These are phyloP conservation scores for Apamea monoglypha DNA, from an alignment of 2,888 invertebrate species.

Conservation along the genomic window DNA sequence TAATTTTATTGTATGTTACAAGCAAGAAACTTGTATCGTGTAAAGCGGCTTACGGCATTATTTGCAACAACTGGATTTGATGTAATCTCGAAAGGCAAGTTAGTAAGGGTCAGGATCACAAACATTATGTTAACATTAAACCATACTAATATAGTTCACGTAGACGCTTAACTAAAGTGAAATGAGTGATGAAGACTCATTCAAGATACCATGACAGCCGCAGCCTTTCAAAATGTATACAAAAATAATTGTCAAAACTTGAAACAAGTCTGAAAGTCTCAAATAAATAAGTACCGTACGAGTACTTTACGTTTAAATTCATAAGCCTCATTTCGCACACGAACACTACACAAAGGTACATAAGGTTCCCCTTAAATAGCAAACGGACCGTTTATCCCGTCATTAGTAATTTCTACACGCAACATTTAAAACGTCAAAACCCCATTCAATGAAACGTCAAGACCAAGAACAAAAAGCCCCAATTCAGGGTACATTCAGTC, in stretches of 20 bases:
- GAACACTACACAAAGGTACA: neutral
- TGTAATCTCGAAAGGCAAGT: neutral
- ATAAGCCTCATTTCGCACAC: neutral
- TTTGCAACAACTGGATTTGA: neutral
- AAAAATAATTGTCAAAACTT: slow-evolving; percentile 10
- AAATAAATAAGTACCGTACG: slow-evolving; percentile 7
- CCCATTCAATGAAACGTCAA: slow-evolving; percentile 28
- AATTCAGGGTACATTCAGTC: slow-evolving; percentile 41
- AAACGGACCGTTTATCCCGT: neutral
- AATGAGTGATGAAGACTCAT: too few species aligned
- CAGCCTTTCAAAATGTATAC: neutral
- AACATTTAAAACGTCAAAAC: slow-evolving; percentile 24
- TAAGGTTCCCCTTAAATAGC: neutral
- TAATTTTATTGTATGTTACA: neutral
- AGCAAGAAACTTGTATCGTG: neutral
- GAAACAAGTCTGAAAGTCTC: slow-evolving; percentile 18
- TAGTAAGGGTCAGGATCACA: neutral
- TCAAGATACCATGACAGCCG: neutral
- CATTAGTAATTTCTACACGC: slow-evolving; percentile 15
- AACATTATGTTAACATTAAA: too few species aligned
- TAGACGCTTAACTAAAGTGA: too few species aligned
- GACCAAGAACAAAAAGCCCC: slow-evolving; percentile 22
- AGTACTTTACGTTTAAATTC: slow-evolving; percentile 5
- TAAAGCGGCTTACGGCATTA: neutral
- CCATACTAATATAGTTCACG: neutral